These are phyloP conservation scores for Pseudococcus longispinus DNA, from an alignment of 2,888 invertebrate genomes.

Conservation along the genomic window DNA sequence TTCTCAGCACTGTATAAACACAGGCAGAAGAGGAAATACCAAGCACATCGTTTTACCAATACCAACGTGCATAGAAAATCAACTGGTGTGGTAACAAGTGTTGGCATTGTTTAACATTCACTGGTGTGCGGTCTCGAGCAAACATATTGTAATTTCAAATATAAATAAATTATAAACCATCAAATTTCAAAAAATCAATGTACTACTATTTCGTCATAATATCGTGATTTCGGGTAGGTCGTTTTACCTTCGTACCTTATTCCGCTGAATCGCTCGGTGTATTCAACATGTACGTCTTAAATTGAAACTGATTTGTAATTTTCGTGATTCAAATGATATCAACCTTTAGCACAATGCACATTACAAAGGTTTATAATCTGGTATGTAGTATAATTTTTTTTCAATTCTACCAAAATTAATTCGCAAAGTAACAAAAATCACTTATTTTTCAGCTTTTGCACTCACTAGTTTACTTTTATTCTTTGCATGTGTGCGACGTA, in stretches of 20 bases:
- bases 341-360: not conserved
- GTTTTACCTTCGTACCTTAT: not conserved
- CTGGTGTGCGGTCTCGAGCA: not conserved
- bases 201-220: not conserved
- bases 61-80: not conserved
- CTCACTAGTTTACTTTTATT: not conserved
- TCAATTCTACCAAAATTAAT: not conserved
- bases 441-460: constrained; percentile 14
- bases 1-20: not conserved
- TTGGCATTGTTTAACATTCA: not conserved
- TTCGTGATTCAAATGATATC: not conserved
- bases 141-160: not conserved
- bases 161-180: not conserved
- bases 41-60: not conserved
- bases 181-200: not conserved
- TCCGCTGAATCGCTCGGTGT: not conserved
- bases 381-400: not conserved
- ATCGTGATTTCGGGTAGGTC: not conserved
- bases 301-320: not conserved
- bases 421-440: not conserved
- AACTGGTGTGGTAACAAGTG: not conserved
- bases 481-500: not conserved
- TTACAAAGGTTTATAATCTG: not conserved
- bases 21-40: not conserved
- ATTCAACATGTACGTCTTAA: not conserved